phyloP scores from a whole-genome alignment of 2,888 invertebrate species.

The Protophormia terraenovae region DNA sequence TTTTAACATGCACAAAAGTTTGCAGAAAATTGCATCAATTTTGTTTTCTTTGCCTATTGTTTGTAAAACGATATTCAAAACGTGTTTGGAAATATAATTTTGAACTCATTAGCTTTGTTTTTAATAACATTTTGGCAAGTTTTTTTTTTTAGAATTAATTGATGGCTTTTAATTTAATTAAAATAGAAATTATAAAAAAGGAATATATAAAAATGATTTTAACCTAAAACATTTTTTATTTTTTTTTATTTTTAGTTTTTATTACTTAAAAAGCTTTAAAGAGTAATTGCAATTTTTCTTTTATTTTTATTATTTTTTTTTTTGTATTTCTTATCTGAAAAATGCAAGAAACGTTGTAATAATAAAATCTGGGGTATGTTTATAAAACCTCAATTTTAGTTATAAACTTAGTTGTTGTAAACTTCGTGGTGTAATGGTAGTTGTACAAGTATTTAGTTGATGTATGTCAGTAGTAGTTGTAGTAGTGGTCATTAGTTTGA shows the following conservation, averaged over 20 bases:
- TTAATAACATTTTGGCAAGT: neutral
- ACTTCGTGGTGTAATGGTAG: too few species aligned
- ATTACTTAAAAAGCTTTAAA: constrained; percentile 20
- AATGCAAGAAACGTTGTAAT: neutral
- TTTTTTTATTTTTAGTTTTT: neutral
- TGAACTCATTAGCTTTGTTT: neutral
- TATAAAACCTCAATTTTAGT: constrained; percentile 41
- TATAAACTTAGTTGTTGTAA: neutral
- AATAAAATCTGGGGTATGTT: constrained; percentile 43
- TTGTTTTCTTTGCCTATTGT: too few species aligned
- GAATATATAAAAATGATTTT: neutral
- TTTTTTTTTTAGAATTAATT: constrained; percentile 2
- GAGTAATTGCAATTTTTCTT: neutral
- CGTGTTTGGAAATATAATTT: too few species aligned
- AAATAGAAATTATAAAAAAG: neutral
- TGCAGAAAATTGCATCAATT: too few species aligned
- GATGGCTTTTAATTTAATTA: neutral
- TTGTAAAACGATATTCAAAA: too few species aligned
- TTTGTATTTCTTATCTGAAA: neutral
- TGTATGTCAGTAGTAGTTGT: neutral
- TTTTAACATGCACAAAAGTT: constrained; percentile 23
- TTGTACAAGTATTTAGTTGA: neutral
- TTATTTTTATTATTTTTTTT: neutral
- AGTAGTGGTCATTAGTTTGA: neutral
- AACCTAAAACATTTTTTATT: neutral